Conservation (phyloP, 2,888 invertebrate genomes). For the Diloba caeruleocephala region DNA sequence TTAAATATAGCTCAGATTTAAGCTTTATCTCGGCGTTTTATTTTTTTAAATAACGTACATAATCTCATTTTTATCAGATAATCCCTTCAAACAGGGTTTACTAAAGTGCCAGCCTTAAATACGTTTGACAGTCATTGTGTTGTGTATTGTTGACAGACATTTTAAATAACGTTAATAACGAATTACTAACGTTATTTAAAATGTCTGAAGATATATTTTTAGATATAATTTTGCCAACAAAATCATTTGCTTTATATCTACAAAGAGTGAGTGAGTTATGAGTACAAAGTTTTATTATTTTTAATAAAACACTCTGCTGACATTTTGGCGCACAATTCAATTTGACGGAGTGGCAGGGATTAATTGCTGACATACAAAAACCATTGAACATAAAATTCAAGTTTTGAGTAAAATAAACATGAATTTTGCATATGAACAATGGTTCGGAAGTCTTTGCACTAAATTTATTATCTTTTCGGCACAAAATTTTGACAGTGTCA, state of each 20-base stretch:
- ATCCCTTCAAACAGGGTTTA: conserved; percentile 21
- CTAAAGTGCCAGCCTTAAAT: conserved; percentile 15
- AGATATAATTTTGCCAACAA: neutral
- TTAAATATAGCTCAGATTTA: conserved; percentile 8
- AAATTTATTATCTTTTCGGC: neutral
- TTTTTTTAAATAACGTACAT: conserved; percentile 19
- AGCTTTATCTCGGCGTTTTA: conserved; percentile 9
- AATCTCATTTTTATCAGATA: conserved; percentile 21
- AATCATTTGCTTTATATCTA: no score
- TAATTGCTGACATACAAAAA: no score
- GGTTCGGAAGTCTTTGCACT: no score
- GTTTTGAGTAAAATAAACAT: neutral
- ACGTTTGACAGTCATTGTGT: conserved; percentile 14
- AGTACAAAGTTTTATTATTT: no score
- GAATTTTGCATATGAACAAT: neutral
- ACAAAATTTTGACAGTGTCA: conserved; percentile 8
- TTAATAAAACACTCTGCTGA: neutral
- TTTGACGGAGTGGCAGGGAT: no score
- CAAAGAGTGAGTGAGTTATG: no score
- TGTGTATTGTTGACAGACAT: no score
- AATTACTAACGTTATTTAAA: neutral
- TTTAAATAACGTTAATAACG: no score
- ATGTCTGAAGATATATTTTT: conserved; percentile 1
- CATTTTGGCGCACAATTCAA: conserved; percentile 4
- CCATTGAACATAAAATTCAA: neutral